A percentile compares a stretch with the other conserved stretches of the same genome.
Conservation (phyloP, 1,140 invertebrate species). For the Panagrolaimus sp. region DNA sequence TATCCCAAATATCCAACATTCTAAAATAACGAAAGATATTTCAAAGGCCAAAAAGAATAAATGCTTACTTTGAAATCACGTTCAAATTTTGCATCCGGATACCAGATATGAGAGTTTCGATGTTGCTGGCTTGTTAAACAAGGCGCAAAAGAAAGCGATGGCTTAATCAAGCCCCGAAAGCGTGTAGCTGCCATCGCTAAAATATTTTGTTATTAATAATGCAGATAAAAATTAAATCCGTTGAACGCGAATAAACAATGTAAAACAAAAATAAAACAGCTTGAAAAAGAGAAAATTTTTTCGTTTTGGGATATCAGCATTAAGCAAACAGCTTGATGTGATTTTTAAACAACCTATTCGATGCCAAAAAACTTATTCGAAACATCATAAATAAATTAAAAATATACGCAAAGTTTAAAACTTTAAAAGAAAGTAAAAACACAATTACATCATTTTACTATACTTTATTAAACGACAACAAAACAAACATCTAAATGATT, state of each 20-base stretch:
- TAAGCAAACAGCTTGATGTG: background rate
- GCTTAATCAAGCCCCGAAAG: slow-evolving; percentile 17
- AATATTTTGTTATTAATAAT: background rate
- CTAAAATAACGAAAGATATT: slow-evolving; percentile 31
- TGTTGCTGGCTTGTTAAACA: slow-evolving; percentile 22
- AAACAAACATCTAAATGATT: slow-evolving; percentile 10
- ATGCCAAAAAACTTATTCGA: background rate
- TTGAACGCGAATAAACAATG: background rate
- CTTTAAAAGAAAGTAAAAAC: background rate
- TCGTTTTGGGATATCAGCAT: background rate
- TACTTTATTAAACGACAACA: slow-evolving; percentile 12
- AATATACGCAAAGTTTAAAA: background rate
- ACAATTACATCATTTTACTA: background rate
- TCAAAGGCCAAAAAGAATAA: slow-evolving; percentile 12
- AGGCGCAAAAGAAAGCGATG: background rate
- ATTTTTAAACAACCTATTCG: no score
- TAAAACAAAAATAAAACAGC: background rate
- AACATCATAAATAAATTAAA: background rate
- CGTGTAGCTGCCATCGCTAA: slow-evolving; percentile 14
- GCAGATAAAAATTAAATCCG: background rate
- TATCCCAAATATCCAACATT: slow-evolving; percentile 34
- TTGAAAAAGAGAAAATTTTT: slow-evolving; percentile 1
- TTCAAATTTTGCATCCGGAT: slow-evolving; percentile 56
- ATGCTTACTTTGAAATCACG: slow-evolving; percentile 50
- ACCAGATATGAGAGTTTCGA: slow-evolving; percentile 50